A percentile compares a stretch with the other conserved stretches of the same genome.
Evolutionary conservation across 2,797 vertebrate genomes (phyloP).

Genomic region (Microchirus variegatus): DNA sequence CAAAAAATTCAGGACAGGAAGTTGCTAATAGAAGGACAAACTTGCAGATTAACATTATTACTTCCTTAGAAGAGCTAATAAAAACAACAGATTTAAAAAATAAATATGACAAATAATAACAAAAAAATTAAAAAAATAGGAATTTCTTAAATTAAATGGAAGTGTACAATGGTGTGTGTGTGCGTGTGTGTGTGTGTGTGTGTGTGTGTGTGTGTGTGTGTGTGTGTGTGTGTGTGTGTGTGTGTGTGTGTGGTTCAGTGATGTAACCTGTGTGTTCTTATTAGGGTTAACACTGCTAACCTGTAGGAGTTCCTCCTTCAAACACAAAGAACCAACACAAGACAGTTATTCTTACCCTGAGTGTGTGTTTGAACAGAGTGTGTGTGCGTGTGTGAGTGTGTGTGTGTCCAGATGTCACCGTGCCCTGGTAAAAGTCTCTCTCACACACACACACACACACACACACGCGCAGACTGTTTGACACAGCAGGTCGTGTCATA

Average conservation of each 20-base stretch:
- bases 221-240: not conserved
- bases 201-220: too few relatives aligned
- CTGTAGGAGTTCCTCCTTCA: slow-evolving; percentile 60
- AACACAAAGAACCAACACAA: slow-evolving; percentile 34
- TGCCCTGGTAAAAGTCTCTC: slow-evolving; percentile 54
- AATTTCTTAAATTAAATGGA: too few relatives aligned
- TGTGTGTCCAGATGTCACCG: slow-evolving; percentile 58
- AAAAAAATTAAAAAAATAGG: too few relatives aligned
- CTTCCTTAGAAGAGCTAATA: too few relatives aligned
- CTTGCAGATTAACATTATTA: too few relatives aligned
- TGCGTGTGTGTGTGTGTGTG: too few relatives aligned
- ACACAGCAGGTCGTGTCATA: slow-evolving; percentile 22
- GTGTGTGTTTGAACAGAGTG: slow-evolving; percentile 22
- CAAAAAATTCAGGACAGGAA: too few relatives aligned
- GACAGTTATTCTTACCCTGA: slow-evolving; percentile 22
- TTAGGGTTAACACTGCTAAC: slow-evolving; percentile 47
- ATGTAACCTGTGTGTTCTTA: slow-evolving; percentile 56
- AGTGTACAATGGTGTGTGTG: too few relatives aligned
- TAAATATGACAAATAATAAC: too few relatives aligned
- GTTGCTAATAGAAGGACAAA: too few relatives aligned
- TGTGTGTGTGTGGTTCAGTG: slow-evolving; percentile 23
- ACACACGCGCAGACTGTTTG: not conserved
- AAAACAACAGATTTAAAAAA: too few relatives aligned
- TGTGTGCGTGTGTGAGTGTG: slow-evolving; percentile 25
- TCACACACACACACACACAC: slow-evolving; percentile 15